Evolutionary conservation across 2,113 vertebrate genomes (phyloP), one percentile per base, ranked within the genome.

Genomic region (Alaudala cheleensis): DNA sequence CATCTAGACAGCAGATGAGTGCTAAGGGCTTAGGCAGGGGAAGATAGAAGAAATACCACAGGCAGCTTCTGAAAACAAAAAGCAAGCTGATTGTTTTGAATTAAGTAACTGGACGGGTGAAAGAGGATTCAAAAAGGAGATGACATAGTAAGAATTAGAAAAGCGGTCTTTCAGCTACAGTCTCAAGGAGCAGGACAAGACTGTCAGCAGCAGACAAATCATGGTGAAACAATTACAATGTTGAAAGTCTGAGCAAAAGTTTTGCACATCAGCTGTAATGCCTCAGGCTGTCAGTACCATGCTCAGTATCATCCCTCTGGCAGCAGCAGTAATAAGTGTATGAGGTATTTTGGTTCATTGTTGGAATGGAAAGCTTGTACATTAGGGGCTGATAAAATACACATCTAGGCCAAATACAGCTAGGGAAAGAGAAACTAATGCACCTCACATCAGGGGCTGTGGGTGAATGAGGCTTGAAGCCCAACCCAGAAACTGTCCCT

Each of bases 181-280:
- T 69, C 40, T 87, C 65, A 45, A n/a, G 33, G 16, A 69, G 20
- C 44, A 53, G 40, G 34, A 51, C 54, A 54, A 87, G 73, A 86
- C 0, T 69, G 81, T 57, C 62, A 84, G 79, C 26, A 61, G 77
- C 44, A 69, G 17, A 51, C n/a, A 89, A 96, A 74, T 69, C 57
- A 28, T 10, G 5, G 74, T 37, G 33, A 87, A 79, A 65, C 0
- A 0, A 91, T 64, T 14, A 74, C 0, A 0, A 13, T 31, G 29
- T 5, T 57, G 44, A 53, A 84, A 87, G 60, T 31, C 28, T 83
- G 24, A 65, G 47, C 16, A 73, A 28, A 92, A 84, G 42, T 71
- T 87, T 39, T 73, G 47, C 51, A 42, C 28, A 58, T 86, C 6
- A 64, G 34, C 78, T 62, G 13, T 64, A 37, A 29, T 58, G 61